These are phyloP conservation scores for Volucella bombylans DNA, from an alignment of 2,888 invertebrate species.

Conservation along the genomic window DNA sequence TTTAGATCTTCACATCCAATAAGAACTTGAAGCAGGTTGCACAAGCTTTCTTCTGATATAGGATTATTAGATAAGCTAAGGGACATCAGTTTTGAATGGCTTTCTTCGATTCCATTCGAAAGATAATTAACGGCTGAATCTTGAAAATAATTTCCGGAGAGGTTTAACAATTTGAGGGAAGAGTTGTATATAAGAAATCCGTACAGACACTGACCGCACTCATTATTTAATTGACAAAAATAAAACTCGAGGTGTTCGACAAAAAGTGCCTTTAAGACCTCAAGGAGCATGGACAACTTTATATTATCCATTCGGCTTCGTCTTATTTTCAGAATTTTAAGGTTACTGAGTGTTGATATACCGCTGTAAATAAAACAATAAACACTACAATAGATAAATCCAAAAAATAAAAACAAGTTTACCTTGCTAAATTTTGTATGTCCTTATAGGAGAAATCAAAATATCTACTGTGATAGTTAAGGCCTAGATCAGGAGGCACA, in stretches of 20 bases:
- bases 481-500: slow-evolving; percentile 76
- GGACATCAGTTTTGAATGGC: slow-evolving; percentile 73
- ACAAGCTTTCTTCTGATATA: slow-evolving; percentile 73
- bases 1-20: slow-evolving; percentile 74
- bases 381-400: too few relatives aligned
- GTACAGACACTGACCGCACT: slow-evolving; percentile 76
- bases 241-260: slow-evolving; percentile 78
- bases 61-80: slow-evolving; percentile 78
- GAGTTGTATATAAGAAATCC: slow-evolving; percentile 74
- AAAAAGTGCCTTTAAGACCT: slow-evolving; percentile 74
- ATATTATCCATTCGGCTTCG: slow-evolving; percentile 78
- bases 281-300: slow-evolving; percentile 76
- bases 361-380: slow-evolving; percentile 72
- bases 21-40: slow-evolving; percentile 67
- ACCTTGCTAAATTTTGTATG: slow-evolving; percentile 76
- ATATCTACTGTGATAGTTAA: slow-evolving; percentile 77
- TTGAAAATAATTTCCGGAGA: slow-evolving; percentile 77
- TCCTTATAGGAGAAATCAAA: slow-evolving; percentile 78
- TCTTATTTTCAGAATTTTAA: slow-evolving; percentile 78
- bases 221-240: slow-evolving; percentile 77
- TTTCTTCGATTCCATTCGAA: slow-evolving; percentile 55
- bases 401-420: slow-evolving; percentile 18
- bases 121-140: slow-evolving; percentile 54
- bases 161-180: slow-evolving; percentile 75
- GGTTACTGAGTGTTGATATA: slow-evolving; percentile 69